A percentile compares a stretch with the other conserved stretches of the same genome.
Conservation (phyloP, 2,888 invertebrate species). For the Seira sanloemensis region DNA sequence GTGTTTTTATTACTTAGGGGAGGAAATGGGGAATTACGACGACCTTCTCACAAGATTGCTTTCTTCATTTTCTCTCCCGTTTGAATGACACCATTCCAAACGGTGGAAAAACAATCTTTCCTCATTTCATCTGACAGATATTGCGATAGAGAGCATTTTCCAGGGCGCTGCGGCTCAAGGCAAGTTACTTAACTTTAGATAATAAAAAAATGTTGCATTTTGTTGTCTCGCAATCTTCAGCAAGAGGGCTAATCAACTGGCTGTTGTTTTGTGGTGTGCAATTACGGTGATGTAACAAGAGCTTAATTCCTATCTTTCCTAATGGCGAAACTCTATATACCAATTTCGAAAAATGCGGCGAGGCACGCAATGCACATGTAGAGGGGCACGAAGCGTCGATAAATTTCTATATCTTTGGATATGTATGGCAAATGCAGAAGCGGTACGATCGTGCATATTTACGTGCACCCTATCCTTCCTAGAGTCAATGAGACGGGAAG, state of each 20-base stretch:
- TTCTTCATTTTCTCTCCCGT: too few species aligned
- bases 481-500: too few species aligned
- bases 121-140: conserved; percentile 36
- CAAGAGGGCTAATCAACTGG: background rate
- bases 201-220: background rate
- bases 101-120: conserved; percentile 14
- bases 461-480: too few species aligned
- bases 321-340: background rate
- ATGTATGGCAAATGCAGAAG: too few species aligned
- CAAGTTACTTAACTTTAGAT: background rate
- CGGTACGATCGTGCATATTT: too few species aligned
- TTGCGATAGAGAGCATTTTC: conserved; percentile 17
- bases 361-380: background rate
- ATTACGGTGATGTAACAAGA: background rate
- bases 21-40: background rate
- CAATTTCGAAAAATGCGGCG: background rate
- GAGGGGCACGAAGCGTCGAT: background rate
- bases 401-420: background rate
- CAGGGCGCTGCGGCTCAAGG: background rate
- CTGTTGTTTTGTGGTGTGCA: background rate
- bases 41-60: background rate
- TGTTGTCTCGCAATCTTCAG: too few species aligned
- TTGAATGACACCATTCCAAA: background rate
- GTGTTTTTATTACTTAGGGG: background rate
- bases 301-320: background rate